phyloP scores from a whole-genome alignment of 2,797 vertebrate species.

The Sebastolobus altivelis region DNA sequence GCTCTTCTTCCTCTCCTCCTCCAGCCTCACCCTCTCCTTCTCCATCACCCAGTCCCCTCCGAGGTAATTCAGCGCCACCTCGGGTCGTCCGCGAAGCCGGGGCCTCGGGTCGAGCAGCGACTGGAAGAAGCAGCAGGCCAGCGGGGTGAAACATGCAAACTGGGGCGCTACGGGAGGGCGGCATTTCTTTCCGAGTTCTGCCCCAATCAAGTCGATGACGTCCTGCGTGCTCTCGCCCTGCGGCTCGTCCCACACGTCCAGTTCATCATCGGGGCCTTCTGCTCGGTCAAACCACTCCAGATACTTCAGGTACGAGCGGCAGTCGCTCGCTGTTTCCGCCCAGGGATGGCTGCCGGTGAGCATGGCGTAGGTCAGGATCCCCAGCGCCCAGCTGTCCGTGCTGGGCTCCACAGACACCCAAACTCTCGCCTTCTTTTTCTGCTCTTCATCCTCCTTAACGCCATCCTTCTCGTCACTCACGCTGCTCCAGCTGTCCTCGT shows the following conservation, averaged over 20 bases:
- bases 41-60: constrained; percentile 84
- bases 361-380: constrained; percentile 91
- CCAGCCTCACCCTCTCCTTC: constrained; percentile 60
- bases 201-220: not conserved
- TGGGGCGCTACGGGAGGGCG: constrained; percentile 72
- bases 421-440: constrained; percentile 39
- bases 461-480: not conserved
- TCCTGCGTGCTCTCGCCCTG: not conserved
- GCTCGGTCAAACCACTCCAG: constrained; percentile 82
- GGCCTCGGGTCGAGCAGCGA: constrained; percentile 86
- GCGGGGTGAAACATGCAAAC: constrained; percentile 86
- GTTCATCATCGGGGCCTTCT: constrained; percentile 24
- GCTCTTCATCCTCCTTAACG: not conserved
- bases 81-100: constrained; percentile 77
- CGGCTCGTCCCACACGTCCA: constrained; percentile 65
- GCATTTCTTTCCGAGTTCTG: not conserved
- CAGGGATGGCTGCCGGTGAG: constrained; percentile 93
- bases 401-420: constrained; percentile 88
- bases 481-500: constrained; percentile 68
- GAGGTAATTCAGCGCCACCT: constrained; percentile 81
- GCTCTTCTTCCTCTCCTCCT: constrained; percentile 69
- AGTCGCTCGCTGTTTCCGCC: constrained; percentile 87
- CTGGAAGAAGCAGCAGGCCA: constrained; percentile 83
- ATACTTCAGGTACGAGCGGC: constrained; percentile 89
- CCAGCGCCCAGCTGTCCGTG: constrained; percentile 93